Conservation (phyloP, 2,113 vertebrate species). For the Tamias sibiricus region DNA sequence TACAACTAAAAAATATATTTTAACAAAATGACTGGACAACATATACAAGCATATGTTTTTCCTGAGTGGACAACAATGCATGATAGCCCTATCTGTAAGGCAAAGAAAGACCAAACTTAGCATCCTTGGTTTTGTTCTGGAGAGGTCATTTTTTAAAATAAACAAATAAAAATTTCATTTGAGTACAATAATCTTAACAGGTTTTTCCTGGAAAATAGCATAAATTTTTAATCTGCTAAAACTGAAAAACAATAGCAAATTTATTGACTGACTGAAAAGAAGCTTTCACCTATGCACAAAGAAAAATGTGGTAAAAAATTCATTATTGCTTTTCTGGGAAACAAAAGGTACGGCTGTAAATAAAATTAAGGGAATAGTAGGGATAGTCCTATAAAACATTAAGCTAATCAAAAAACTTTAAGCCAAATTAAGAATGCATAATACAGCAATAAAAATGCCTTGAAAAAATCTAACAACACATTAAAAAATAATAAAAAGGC, state of each 20-base stretch:
- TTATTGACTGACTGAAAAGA: background rate
- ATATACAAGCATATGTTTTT: no score
- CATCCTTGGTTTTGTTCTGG: background rate
- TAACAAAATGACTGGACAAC: no score
- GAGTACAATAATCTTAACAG: background rate
- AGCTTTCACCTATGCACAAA: background rate
- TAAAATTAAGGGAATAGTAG: background rate
- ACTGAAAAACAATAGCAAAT: background rate
- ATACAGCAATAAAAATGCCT: background rate
- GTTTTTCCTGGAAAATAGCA: background rate
- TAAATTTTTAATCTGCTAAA: background rate
- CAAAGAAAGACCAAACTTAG: background rate
- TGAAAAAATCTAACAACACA: conserved; percentile 40
- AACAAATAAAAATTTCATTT: conserved; percentile 20
- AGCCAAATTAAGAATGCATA: background rate
- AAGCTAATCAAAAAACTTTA: background rate
- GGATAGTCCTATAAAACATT: background rate
- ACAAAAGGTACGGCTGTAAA: background rate
- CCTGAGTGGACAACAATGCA: no score
- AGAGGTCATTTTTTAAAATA: background rate
- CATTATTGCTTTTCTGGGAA: background rate
- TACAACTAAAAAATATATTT: no score
- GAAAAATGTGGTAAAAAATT: background rate
- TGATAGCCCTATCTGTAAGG: background rate
- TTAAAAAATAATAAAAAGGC: background rate